Conservation (phyloP, 2,888 invertebrate genomes). For the Galerucella nymphaeae region DNA sequence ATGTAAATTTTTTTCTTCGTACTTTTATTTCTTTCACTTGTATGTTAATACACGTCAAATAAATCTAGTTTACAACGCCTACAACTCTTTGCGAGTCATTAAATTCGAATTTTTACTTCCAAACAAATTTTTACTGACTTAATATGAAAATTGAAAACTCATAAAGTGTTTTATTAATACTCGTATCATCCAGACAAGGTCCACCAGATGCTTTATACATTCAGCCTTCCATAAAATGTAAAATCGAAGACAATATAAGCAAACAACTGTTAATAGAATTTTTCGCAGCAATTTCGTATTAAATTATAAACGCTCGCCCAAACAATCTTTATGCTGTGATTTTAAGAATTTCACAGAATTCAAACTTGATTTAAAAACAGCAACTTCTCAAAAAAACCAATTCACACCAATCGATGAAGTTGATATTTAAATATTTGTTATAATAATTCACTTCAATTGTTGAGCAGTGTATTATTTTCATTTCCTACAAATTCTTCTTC, state of each 20-base stretch:
- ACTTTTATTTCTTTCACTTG: neutral
- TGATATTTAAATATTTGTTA: no score
- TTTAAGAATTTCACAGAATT: no score
- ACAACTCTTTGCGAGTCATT: neutral
- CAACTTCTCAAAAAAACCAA: no score
- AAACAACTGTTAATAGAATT: neutral
- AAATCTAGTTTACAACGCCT: neutral
- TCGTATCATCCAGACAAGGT: neutral
- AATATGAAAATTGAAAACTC: neutral
- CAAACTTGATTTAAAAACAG: no score
- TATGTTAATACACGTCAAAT: neutral
- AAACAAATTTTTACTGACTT: neutral
- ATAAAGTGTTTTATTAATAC: neutral
- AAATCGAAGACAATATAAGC: neutral
- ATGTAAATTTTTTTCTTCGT: no score
- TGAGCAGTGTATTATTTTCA: no score
- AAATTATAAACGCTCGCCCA: no score
- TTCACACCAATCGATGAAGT: no score
- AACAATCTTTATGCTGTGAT: no score
- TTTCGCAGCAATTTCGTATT: no score
- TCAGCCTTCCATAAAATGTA: neutral
- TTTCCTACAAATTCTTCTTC: no score
- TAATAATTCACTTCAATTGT: no score
- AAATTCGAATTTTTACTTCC: neutral
- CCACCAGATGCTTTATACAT: neutral